Evolutionary conservation across 2,888 invertebrate species (phyloP).

Genomic region (Gandaritis pyraliata): DNA sequence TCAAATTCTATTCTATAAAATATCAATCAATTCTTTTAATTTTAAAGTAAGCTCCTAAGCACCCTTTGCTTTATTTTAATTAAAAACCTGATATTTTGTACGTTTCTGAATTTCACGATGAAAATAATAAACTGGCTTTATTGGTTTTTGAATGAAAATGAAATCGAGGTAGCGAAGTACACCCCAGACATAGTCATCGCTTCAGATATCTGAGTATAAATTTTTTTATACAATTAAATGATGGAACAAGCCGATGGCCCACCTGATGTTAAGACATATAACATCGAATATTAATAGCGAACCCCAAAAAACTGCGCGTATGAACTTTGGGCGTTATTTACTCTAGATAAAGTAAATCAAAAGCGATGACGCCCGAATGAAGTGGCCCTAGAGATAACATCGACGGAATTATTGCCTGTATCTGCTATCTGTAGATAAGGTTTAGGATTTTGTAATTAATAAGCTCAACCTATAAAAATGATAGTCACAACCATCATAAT

Average conservation of each 20-base stretch:
- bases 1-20: too few species aligned
- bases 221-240: too few species aligned
- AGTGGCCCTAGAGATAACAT: slow-evolving; percentile 55
- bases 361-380: slow-evolving; percentile 60
- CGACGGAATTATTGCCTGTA: slow-evolving; percentile 46
- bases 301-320: slow-evolving; percentile 31
- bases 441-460: slow-evolving; percentile 45
- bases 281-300: not conserved
- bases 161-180: too few species aligned
- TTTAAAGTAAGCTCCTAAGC: slow-evolving; percentile 6
- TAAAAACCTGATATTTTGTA: slow-evolving; percentile 11
- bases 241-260: too few species aligned
- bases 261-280: too few species aligned
- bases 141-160: too few species aligned
- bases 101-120: slow-evolving; percentile 10
- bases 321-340: slow-evolving; percentile 41
- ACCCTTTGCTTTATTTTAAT: slow-evolving; percentile 15
- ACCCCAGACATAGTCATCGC: too few species aligned
- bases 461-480: slow-evolving; percentile 28
- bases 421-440: slow-evolving; percentile 35
- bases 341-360: slow-evolving; percentile 59
- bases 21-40: slow-evolving; percentile 13
- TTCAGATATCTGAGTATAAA: too few species aligned
- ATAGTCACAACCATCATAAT: too few species aligned
- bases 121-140: too few species aligned